phyloP scores from a whole-genome alignment of 2,113 vertebrate genomes.

The Corvus cornix region DNA sequence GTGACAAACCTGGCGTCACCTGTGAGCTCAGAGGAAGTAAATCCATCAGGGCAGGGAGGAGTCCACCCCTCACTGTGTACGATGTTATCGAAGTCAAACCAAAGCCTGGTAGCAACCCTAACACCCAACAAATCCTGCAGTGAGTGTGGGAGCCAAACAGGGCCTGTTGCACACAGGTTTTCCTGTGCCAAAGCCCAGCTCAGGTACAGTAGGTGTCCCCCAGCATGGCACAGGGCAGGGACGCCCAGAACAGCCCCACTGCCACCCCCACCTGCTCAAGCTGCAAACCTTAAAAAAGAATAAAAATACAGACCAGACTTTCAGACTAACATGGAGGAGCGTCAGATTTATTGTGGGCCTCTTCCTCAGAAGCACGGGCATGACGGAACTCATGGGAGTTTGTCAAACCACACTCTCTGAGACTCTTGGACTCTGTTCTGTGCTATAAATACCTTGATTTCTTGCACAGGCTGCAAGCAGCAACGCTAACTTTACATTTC shows the following conservation, averaged over 20 bases:
- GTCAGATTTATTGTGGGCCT: neutral
- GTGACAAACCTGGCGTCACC: rapidly evolving
- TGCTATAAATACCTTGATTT: neutral
- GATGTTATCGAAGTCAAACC: neutral
- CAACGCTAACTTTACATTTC: neutral
- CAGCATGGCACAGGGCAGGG: rapidly evolving
- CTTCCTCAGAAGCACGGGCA: neutral
- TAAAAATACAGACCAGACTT: neutral
- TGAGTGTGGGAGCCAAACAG: neutral
- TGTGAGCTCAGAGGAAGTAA: neutral
- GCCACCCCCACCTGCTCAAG: neutral
- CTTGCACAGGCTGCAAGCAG: neutral
- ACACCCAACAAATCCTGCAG: neutral
- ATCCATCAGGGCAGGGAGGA: neutral
- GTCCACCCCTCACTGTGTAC: neutral
- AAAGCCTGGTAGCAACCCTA: neutral
- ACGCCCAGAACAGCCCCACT: neutral
- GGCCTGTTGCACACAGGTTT: neutral
- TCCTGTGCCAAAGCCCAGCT: neutral
- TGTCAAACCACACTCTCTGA: neutral
- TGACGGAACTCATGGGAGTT: neutral
- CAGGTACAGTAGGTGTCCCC: neutral
- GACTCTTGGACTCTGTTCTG: neutral
- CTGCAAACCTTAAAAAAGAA: neutral
- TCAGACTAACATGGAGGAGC: rapidly evolving